Conservation (phyloP, 2,888 invertebrate genomes). For the Melanophora roralis region DNA sequence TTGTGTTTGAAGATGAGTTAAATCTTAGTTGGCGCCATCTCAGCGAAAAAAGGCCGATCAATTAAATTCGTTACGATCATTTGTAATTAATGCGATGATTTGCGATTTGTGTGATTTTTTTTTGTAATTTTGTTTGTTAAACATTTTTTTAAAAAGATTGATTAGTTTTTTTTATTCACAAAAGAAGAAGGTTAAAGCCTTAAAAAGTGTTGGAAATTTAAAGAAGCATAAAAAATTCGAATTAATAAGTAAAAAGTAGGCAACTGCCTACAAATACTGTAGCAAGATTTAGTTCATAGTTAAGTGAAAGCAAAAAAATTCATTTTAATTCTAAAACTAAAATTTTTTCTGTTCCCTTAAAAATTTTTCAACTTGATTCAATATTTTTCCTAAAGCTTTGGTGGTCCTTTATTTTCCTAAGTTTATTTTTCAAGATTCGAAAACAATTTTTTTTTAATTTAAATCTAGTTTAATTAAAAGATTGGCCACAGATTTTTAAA, state of each 20-base stretch:
- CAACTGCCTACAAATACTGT: too few relatives aligned
- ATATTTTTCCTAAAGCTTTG: background rate
- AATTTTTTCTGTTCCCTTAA: too few relatives aligned
- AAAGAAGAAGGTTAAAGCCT: conserved; percentile 4
- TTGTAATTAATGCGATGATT: conserved; percentile 75
- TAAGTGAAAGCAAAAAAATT: too few relatives aligned
- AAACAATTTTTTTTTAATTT: conserved; percentile 11
- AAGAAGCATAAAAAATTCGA: background rate
- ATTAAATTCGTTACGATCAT: conserved; percentile 76
- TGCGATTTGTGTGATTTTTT: conserved; percentile 65
- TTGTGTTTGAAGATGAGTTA: background rate
- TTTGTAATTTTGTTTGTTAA: background rate
- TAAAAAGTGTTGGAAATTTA: background rate
- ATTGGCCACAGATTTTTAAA: background rate
- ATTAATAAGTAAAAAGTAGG: too few relatives aligned
- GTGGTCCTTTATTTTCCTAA: conserved; percentile 25
- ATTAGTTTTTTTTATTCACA: conserved; percentile 36
- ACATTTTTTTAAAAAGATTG: conserved; percentile 46
- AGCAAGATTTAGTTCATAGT: too few relatives aligned
- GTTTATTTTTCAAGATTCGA: background rate
- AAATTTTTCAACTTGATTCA: too few relatives aligned
- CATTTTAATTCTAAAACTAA: too few relatives aligned
- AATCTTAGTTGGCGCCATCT: conserved; percentile 43
- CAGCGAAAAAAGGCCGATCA: conserved; percentile 69
- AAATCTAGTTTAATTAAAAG: conserved; percentile 10